Evolutionary conservation across 2,113 vertebrate genomes (phyloP).

Genomic region (Thymallus thymallus): DNA sequence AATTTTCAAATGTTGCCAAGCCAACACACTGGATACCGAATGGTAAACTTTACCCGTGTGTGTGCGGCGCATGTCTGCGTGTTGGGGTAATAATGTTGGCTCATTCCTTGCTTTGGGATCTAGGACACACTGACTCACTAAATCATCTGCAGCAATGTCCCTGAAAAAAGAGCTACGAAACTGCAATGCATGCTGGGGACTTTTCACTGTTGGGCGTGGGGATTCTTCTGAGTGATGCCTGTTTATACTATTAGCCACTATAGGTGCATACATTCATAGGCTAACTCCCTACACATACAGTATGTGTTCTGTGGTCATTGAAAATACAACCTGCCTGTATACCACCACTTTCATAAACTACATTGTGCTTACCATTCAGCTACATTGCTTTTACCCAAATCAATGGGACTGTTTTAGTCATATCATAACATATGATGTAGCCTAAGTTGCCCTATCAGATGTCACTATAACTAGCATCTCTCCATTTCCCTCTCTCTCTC

Average conservation of each 20-base stretch:
- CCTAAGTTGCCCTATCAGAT: not conserved
- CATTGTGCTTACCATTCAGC: too few species aligned
- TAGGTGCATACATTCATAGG: too few species aligned
- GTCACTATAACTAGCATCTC: conserved; percentile 7
- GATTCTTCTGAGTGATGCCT: too few species aligned
- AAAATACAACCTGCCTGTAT: too few species aligned
- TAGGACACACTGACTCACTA: conserved; percentile 17
- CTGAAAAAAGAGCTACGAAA: not conserved
- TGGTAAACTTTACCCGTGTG: conserved; percentile 6
- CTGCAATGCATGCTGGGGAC: not conserved
- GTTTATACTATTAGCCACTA: too few species aligned
- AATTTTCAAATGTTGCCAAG: not conserved
- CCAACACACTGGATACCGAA: conserved; percentile 10
- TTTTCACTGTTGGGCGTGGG: too few species aligned
- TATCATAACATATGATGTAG: too few species aligned
- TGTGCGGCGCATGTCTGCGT: not conserved
- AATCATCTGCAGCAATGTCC: conserved; percentile 4
- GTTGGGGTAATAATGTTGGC: conserved; percentile 7
- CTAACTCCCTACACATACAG: too few species aligned
- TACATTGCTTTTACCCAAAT: too few species aligned
- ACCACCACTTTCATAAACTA: too few species aligned
- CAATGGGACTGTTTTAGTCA: too few species aligned
- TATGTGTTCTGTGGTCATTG: too few species aligned
- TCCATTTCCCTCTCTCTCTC: not conserved
- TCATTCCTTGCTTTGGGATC: not conserved